Evolutionary conservation across 2,797 vertebrate genomes (phyloP), one percentile per base, ranked within the genome.

Genomic region (Halcyon leucocephala): DNA sequence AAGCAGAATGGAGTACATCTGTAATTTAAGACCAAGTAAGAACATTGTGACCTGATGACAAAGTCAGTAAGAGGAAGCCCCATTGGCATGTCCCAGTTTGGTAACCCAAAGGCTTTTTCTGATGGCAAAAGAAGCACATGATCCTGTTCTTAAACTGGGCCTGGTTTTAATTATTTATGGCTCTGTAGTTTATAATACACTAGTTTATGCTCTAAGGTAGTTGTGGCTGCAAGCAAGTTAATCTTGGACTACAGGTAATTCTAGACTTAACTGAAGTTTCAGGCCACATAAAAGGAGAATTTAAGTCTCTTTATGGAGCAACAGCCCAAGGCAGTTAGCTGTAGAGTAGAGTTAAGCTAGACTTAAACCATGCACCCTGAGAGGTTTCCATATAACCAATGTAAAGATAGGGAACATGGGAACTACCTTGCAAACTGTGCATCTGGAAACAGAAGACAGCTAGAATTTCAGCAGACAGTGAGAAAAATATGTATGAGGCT

Each of bases 41-140:
- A 95, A 51, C 74, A 78, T 67, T 39, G 82, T 95, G 92, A 96
- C 21, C 29, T 46, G 57, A 87, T 93, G 93, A 93, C 64, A 85
- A 80, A 89, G 72, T 67, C 77, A 65, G 35, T 41, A 87, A 92
- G 86, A 84, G 69, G 86, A 93, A 95, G 81, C n/a, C 28, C 25
- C 12, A 13, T 3, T 2, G 1, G 18, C 28, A 41, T 39, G 39
- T 7, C 35, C 16, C 25, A 35, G 20, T 78, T 80, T 8, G 3
- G 73, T 76, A 94, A 82, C 12, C 66, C 29, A 82, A 58, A 90
- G 62, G 37, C 22, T 64, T 81, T 66, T 0, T 4, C 73, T 72
- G 49, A 61, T 69, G 49, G 25, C 8, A 14, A 84, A 31, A 90
- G 42, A 84, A 84, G 57, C 25, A 2, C 55, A 84, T 37, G 70